These are phyloP conservation scores for Neuroscelio doddi DNA, from an alignment of 2,888 invertebrate genomes.

Conservation along the genomic window DNA sequence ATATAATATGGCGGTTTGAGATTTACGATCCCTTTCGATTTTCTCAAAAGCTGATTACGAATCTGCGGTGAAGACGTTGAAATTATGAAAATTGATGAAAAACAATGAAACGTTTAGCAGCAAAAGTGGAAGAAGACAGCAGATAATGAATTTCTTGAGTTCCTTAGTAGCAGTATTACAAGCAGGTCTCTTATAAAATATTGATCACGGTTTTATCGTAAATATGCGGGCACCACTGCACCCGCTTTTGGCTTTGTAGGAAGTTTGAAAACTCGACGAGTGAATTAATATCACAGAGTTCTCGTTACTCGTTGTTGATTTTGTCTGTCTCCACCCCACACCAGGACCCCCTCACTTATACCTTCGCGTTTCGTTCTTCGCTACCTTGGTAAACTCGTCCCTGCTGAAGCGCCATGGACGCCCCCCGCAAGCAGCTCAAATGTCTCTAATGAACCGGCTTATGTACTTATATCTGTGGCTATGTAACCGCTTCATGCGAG, in stretches of 20 bases:
- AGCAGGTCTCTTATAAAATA: constrained; percentile 61
- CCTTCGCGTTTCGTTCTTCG: constrained; percentile 36
- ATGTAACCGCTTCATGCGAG: constrained; percentile 64
- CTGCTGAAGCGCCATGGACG: constrained; percentile 46
- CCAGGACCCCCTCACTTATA: constrained; percentile 34
- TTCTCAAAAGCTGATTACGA: too few relatives aligned
- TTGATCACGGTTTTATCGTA: constrained; percentile 70
- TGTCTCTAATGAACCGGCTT: constrained; percentile 72
- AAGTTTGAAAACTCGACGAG: constrained; percentile 73
- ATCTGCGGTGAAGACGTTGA: too few relatives aligned
- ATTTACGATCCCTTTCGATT: too few relatives aligned
- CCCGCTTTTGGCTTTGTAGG: constrained; percentile 68
- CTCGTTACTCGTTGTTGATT: constrained; percentile 72
- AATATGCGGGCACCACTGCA: constrained; percentile 62
- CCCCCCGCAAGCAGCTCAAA: constrained; percentile 65
- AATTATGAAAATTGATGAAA: too few relatives aligned
- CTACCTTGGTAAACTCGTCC: constrained; percentile 48
- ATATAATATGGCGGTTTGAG: too few relatives aligned
- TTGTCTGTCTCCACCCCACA: constrained; percentile 68
- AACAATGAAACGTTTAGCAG: too few relatives aligned
- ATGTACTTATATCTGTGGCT: constrained; percentile 70
- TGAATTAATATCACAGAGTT: constrained; percentile 73
- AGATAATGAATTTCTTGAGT: constrained; percentile 45
- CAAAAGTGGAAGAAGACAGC: too few relatives aligned
- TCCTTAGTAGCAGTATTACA: constrained; percentile 41